Evolutionary conservation across 37 sponge, comb jelly and placozoan species (phyloP), one percentile per base, ranked within the genome.

Genomic region (Petrosia ficiformis): DNA sequence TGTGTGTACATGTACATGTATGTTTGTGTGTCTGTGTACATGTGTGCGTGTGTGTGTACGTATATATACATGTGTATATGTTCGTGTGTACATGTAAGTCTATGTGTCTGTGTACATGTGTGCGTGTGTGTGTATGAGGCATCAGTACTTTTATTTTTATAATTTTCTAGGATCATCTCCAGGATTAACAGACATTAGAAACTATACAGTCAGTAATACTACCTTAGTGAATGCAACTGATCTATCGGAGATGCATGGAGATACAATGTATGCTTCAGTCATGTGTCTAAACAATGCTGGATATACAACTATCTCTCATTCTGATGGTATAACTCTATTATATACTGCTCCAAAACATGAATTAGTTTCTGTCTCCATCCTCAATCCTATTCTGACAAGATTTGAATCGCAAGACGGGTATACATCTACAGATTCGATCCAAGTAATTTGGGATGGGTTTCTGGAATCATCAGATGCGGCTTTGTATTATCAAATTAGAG

Each of bases 231-330:
- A 19, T 19, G 8, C 54, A 19, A 48, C 54, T 14, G 14, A 19
- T 48, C 54, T 48, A 8, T 48, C 54, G 14, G 8, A 19, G 54
- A 8, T 31, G 22, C 75, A 75, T 25, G 78, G 74, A 42, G 5
- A 31, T n/a, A 39, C 28, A 37, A 67, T 92, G 34, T 87, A 81
- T 81, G 37, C 82, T 26, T 73, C 71, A 24, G 78, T 93, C 26
- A 29, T 63, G 0, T 93, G 93, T 59, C 63, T 48, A 4, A 93
- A 93, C 58, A 66, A 65, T 30, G 93, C 85, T 43, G 89, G 89
- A 2, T 75, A 81, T 34, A 16, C 11, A 26, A 38, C 74, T 8
- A 54, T n/a, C 3, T 59, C 73, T n/a, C n/a, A 42, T 21, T 78
- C 85, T 37, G 82, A 92, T 72, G 92, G 93, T 11, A 70, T 87